Conservation (phyloP, 1,140 invertebrate genomes). For the Leptopilina clavipes region DNA sequence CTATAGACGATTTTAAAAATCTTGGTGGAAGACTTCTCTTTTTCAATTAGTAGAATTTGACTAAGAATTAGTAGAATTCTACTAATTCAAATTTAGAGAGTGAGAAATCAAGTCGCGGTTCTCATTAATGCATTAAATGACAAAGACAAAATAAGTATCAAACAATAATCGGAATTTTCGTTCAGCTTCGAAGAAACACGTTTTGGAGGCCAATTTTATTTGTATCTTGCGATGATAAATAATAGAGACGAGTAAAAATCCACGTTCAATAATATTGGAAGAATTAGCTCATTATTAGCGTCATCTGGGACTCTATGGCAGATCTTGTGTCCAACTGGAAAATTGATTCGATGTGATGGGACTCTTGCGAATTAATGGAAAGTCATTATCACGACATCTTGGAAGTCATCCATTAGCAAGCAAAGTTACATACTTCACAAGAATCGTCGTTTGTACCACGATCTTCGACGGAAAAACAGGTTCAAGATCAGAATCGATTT, state of each 20-base stretch:
- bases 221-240: not conserved
- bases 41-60: too few species aligned
- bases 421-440: slow-evolving; percentile 9
- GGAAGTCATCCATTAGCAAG: slow-evolving; percentile 13
- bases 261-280: not conserved
- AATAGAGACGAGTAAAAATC: not conserved
- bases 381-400: slow-evolving; percentile 27
- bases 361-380: slow-evolving; percentile 3
- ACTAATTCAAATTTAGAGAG: too few species aligned
- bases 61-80: too few species aligned
- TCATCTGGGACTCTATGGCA: not conserved
- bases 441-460: not conserved
- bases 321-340: not conserved
- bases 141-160: too few species aligned
- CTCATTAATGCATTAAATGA: too few species aligned
- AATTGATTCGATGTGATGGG: not conserved
- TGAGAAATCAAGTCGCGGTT: too few species aligned
- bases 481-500: slow-evolving; percentile 6
- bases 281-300: slow-evolving; percentile 16
- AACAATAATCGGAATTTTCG: too few species aligned
- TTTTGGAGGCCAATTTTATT: too few species aligned
- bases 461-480: slow-evolving; percentile 4
- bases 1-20: too few species aligned
- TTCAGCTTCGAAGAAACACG: too few species aligned
- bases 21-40: too few species aligned